These are phyloP conservation scores for Eupsilia transversa DNA, from an alignment of 2,888 invertebrate genomes.

Conservation along the genomic window DNA sequence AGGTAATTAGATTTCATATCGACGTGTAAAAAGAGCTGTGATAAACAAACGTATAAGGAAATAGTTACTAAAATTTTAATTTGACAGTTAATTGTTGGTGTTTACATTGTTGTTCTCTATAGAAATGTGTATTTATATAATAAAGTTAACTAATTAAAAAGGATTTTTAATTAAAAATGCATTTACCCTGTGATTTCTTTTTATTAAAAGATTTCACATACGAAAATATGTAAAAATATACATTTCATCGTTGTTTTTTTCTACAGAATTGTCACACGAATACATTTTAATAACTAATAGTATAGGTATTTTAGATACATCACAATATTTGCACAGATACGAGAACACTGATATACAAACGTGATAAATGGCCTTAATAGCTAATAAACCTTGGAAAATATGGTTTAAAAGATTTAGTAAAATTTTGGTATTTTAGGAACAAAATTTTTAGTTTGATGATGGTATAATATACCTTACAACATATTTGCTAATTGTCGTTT, in stretches of 20 bases:
- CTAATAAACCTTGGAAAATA: conserved; percentile 25
- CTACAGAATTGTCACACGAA: conserved; percentile 66
- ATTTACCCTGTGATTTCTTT: conserved; percentile 70
- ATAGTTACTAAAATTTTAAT: conserved; percentile 64
- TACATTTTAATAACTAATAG: conserved; percentile 56
- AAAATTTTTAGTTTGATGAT: conserved; percentile 4
- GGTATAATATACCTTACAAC: conserved; percentile 4
- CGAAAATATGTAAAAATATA: conserved; percentile 76
- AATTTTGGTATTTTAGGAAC: conserved; percentile 58
- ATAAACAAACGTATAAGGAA: conserved; percentile 75
- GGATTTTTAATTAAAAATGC: conserved; percentile 68
- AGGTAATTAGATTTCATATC: conserved; percentile 64
- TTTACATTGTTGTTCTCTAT: conserved; percentile 63
- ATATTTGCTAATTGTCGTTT: background rate
- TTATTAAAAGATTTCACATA: conserved; percentile 76
- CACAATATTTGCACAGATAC: conserved; percentile 65
- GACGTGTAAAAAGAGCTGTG: conserved; percentile 82
- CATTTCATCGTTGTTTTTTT: conserved; percentile 69
- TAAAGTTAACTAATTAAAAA: conserved; percentile 68
- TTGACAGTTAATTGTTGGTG: conserved; percentile 63
- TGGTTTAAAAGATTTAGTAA: conserved; percentile 14
- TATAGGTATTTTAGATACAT: conserved; percentile 62
- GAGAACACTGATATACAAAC: conserved; percentile 62
- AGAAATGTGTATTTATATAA: conserved; percentile 72
- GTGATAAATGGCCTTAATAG: conserved; percentile 51